Evolutionary conservation across 2,888 invertebrate genomes (phyloP).

Genomic region (Idaea aversata): DNA sequence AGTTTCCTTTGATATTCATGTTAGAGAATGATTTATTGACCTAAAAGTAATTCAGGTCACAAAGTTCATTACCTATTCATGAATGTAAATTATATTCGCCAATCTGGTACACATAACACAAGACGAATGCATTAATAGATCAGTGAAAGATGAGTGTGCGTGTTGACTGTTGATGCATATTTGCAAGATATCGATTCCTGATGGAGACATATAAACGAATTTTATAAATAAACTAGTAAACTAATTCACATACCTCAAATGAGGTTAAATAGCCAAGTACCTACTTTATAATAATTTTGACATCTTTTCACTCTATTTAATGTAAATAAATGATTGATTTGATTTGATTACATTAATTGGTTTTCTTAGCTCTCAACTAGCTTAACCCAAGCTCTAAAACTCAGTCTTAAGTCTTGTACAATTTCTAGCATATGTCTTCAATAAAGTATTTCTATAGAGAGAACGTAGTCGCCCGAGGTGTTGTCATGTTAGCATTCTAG

Average conservation of each 20-base stretch:
- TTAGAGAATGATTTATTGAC: conserved; percentile 14
- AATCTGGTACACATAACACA: conserved; percentile 17
- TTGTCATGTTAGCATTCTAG: conserved; percentile 38
- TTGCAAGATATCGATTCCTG: not conserved
- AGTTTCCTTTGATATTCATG: conserved; percentile 31
- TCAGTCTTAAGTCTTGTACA: too few species aligned
- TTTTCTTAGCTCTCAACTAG: too few species aligned
- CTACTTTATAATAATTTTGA: too few species aligned
- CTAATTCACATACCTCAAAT: too few species aligned
- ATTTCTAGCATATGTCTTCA: not conserved
- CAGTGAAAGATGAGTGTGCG: not conserved
- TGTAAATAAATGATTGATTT: too few species aligned
- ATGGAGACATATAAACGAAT: not conserved
- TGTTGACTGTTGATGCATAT: not conserved
- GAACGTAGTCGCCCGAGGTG: conserved; percentile 22
- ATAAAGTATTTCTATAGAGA: not conserved
- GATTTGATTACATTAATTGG: too few species aligned
- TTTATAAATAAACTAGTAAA: too few species aligned
- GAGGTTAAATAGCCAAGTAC: too few species aligned
- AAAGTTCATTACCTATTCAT: not conserved
- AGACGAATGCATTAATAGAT: not conserved
- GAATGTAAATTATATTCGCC: conserved; percentile 2
- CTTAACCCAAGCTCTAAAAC: too few species aligned
- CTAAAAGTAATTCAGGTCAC: conserved; percentile 18
- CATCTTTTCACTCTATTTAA: too few species aligned